phyloP scores from a whole-genome alignment of 2,113 vertebrate genomes.

The Pachyramphus minor region DNA sequence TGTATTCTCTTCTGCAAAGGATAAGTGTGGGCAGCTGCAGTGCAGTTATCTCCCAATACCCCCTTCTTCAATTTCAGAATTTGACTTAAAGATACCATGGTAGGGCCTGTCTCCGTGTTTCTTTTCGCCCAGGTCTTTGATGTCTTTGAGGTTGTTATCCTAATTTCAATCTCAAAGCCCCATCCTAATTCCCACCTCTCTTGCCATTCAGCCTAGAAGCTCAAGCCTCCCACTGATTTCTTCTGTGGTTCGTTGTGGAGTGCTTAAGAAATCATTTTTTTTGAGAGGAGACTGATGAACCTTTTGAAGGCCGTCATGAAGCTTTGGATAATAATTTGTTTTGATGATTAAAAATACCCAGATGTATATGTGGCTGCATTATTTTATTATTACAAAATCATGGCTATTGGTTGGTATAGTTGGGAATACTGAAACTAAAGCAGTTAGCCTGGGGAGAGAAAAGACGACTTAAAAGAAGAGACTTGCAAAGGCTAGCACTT shows the following conservation, averaged over 20 bases:
- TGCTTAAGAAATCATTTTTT: background rate
- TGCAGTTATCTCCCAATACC: background rate
- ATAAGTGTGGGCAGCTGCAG: rapidly evolving
- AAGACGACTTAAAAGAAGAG: background rate
- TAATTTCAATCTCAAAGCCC: background rate
- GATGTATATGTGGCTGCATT: background rate
- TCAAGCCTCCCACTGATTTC: background rate
- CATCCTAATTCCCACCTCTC: background rate
- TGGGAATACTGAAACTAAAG: background rate
- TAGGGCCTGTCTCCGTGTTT: background rate
- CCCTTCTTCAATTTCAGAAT: background rate
- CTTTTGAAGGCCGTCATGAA: background rate
- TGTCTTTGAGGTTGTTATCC: background rate
- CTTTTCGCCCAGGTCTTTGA: background rate
- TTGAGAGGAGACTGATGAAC: background rate
- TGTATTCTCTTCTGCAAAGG: background rate
- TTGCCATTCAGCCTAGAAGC: background rate
- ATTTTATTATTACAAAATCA: background rate
- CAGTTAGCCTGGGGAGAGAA: background rate
- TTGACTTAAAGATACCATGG: background rate
- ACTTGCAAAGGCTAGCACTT: background rate
- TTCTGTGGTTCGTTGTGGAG: background rate
- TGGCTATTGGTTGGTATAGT: background rate
- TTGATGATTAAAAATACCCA: background rate
- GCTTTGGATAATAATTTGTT: background rate